Percentiles rank a stretch among this genome's conserved stretches.
phyloP scores from a whole-genome alignment of 2,797 vertebrate species.

The Scolopax rusticola region DNA sequence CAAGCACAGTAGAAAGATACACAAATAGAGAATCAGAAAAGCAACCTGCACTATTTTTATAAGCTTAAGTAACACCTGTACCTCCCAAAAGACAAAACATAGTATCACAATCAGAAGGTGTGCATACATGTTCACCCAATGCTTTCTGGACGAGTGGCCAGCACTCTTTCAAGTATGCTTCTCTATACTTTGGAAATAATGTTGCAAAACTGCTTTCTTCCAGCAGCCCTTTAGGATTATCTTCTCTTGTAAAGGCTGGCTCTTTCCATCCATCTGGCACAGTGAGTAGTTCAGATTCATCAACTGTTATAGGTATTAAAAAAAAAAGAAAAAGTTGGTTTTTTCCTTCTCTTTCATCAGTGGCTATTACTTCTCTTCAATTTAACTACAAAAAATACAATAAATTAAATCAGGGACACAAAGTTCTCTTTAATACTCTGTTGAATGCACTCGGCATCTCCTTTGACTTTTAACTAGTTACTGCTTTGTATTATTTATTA shows the following conservation, averaged over 20 bases:
- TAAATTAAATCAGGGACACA: neutral
- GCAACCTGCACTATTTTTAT: neutral
- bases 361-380: neutral
- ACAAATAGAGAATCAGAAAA: neutral
- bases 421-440: neutral
- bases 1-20: neutral
- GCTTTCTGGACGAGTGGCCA: constrained; percentile 96
- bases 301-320: constrained; percentile 25
- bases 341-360: neutral
- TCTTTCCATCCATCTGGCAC: constrained; percentile 98
- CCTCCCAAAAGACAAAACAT: neutral
- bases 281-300: constrained; percentile 89
- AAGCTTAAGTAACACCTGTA: neutral
- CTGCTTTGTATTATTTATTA: neutral
- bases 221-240: constrained; percentile 92
- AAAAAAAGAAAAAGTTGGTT: neutral
- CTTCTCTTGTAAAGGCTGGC: constrained; percentile 85
- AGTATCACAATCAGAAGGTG: neutral
- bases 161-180: constrained; percentile 93
- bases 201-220: constrained; percentile 98
- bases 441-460: accelerated
- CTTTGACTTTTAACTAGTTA: neutral
- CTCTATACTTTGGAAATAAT: constrained; percentile 94
- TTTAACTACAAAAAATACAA: neutral
- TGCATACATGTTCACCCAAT: constrained; percentile 86